A percentile compares a stretch with the other conserved stretches of the same genome.
These are phyloP conservation scores for Porites rus DNA, from an alignment of 92 coral and sea anemone genomes.

Conservation along the genomic window DNA sequence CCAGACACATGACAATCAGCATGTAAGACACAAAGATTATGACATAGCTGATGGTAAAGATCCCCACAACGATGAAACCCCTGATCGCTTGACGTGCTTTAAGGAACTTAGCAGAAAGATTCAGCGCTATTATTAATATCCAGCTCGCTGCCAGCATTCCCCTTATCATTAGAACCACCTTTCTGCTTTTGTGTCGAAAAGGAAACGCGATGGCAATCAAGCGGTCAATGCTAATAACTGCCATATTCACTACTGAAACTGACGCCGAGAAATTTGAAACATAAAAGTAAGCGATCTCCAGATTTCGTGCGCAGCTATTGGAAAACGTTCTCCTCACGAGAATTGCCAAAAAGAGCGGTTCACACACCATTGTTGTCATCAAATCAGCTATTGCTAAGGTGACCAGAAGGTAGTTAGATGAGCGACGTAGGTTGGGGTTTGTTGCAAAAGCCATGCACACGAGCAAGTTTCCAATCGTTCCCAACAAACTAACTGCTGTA, in stretches of 20 bases:
- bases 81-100: not conserved
- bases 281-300: conserved; percentile 36
- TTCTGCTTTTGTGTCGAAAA: conserved; percentile 22
- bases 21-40: not conserved
- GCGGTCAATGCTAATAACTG: conserved; percentile 60
- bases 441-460: conserved; percentile 23
- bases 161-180: conserved; percentile 27
- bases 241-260: conserved; percentile 45
- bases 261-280: conserved; percentile 37
- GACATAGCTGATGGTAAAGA: not conserved
- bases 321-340: conserved; percentile 11
- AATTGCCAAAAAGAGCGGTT: conserved; percentile 14
- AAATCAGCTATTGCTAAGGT: conserved; percentile 59
- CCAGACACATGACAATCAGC: not conserved
- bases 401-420: conserved; percentile 38
- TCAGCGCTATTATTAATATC: not conserved
- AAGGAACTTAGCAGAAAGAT: not conserved
- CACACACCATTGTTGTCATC: conserved; percentile 42
- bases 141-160: conserved; percentile 16
- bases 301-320: conserved; percentile 19
- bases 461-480: conserved; percentile 46
- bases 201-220: conserved; percentile 35
- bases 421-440: conserved; percentile 32
- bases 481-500: conserved; percentile 27
- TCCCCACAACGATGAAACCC: not conserved